Evolutionary conservation across 2,797 vertebrate species (phyloP), one percentile per base, ranked within the genome.

Genomic region (Cheirogaleus major): DNA sequence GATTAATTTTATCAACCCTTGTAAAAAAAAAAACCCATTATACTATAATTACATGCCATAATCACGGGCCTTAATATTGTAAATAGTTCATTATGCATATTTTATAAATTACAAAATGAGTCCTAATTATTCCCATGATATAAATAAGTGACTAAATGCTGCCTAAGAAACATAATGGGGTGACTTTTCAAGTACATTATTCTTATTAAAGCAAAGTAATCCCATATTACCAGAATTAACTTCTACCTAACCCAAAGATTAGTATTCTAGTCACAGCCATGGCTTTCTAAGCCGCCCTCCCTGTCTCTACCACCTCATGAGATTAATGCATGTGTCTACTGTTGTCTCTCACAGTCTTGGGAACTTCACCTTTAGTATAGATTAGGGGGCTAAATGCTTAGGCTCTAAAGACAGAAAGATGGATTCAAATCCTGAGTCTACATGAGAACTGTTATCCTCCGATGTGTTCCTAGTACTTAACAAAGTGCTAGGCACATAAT

Each of bases 31-130:
- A 59, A 86, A 50, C 5, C 6, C 15, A 48, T 59, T 27, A 13
- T 43, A 18, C 72, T 90, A 15, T 76, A 41, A 86, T 93, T 98
- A 95, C 70, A 8, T 32, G 3, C 38, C 88, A 38, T 76, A 95
- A 95, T 79, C 61, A 95, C 27, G 45, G 55, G 50, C 78, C 17
- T 97, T 59, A 92, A 67, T 88, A 78, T 83, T 89, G 35, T 94
- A 97, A 97, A 91, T 91, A 59, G 4, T 78, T 94, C 65, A 89
- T 72, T 89, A 82, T 93, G 70, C 70, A 43, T 95, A 97, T 98
- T 97, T 97, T 95, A 89, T 7, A 0, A 97, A 95, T 97, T 97
- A 93, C 76, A 95, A 96, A 96, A 97, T 97, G 91, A 95, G 32
- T 81, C 84, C 8, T 92, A 81, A 93, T 98, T 98, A 96, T 96